Evolutionary conservation across 1,140 invertebrate genomes (phyloP), one percentile per base, ranked within the genome.

Genomic region (Drosophila gunungcola): DNA sequence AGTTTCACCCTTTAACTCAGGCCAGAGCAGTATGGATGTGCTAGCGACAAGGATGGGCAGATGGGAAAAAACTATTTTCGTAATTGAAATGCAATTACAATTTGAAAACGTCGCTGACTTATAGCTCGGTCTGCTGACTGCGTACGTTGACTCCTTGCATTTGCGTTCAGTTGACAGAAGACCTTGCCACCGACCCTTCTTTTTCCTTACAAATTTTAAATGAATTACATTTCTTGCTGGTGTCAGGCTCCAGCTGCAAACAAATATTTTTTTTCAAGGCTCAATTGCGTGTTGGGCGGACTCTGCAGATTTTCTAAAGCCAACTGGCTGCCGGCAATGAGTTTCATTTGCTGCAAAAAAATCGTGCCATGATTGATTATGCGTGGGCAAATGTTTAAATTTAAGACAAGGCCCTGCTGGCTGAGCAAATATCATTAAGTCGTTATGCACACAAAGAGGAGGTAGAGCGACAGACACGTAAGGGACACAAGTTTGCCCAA

Each of bases 41-140:
- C 10, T 12, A 10, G 43, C 34, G 25, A n/a, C 12, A 1, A n/a
- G 45, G 25, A 48, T 48, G 45, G 10, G 34, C 27, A 29, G 55
- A n/a, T 27, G 52, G 34, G 29, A 53, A 67, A 77, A 64, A 88
- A 88, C 75, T 84, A 80, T 77, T 89, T 58, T 63, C 73, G 67
- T 88, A 88, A 88, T 88, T 84, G 84, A 88, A 88, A 88, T 89
- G 84, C 76, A 88, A 89, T 88, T 88, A 89, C 83, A 89, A 89
- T 73, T 77, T 74, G 64, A 78, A 80, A 84, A 62, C 80, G 69
- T 78, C 77, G 16, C 16, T 21, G 16, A 21, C 16, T 0, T 21
- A 21, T 21, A 21, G 16, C 16, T 21, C 16, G 16, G 16, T 21
- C 16, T 21, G 16, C 36, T 39, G 41, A 34, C 57, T 70, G 65